These are phyloP conservation scores for Epinotia nisella DNA, from an alignment of 2,888 invertebrate genomes.

Conservation along the genomic window DNA sequence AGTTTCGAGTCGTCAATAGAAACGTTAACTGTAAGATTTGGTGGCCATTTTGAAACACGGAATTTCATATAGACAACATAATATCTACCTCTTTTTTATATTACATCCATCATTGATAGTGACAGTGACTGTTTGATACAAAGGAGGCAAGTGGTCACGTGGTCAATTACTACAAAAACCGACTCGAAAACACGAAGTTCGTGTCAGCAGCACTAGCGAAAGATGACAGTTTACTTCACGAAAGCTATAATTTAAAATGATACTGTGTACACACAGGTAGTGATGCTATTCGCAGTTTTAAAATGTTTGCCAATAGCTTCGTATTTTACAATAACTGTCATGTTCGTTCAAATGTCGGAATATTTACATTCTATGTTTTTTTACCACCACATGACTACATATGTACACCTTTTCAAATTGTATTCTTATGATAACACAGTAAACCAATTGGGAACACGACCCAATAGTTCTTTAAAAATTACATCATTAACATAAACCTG, in stretches of 20 bases:
- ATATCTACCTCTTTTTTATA: no score
- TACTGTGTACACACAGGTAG: conserved; percentile 60
- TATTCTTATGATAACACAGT: background rate
- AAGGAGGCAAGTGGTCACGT: conserved; percentile 65
- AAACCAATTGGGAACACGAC: background rate
- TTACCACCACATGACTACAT: background rate
- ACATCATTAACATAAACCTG: conserved; percentile 60
- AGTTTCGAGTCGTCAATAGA: no score
- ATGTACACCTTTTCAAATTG: conserved; percentile 1
- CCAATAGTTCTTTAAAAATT: conserved; percentile 20
- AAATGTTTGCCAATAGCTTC: background rate
- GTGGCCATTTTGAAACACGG: no score
- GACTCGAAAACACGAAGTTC: conserved; percentile 67
- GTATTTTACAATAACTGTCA: background rate
- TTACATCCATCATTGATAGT: no score
- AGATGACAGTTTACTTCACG: conserved; percentile 68
- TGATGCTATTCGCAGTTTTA: conserved; percentile 52
- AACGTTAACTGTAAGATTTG: no score
- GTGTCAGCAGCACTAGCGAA: conserved; percentile 62
- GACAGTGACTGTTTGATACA: conserved; percentile 46
- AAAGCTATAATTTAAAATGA: conserved; percentile 72
- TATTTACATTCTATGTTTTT: background rate
- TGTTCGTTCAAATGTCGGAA: conserved; percentile 1
- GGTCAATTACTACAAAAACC: conserved; percentile 76
- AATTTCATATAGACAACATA: no score